Conservation (phyloP, 2,888 invertebrate species). For the Eudasyphora cyanicolor region DNA sequence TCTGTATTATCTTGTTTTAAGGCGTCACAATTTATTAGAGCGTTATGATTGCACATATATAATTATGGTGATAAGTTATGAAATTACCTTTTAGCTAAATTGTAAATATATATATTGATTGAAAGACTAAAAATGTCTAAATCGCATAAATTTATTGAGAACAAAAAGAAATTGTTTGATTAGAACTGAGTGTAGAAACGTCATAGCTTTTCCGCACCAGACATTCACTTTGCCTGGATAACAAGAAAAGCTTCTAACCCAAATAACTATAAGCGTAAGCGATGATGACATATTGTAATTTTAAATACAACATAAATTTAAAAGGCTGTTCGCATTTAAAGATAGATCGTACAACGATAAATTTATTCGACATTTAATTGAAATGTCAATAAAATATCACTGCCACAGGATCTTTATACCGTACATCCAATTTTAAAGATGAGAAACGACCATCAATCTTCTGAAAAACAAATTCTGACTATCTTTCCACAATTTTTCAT, state of each 20-base stretch:
- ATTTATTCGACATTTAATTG: too few relatives aligned
- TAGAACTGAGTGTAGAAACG: background rate
- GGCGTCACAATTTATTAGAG: conserved; percentile 74
- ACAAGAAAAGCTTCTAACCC: background rate
- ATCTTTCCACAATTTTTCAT: too few relatives aligned
- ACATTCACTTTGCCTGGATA: conserved; percentile 24
- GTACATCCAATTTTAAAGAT: too few relatives aligned
- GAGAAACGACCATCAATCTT: too few relatives aligned
- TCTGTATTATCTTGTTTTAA: conserved; percentile 61
- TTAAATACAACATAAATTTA: too few relatives aligned
- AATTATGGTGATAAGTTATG: conserved; percentile 66
- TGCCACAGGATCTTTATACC: too few relatives aligned
- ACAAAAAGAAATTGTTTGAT: conserved; percentile 54
- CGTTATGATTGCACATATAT: conserved; percentile 69
- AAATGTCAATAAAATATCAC: too few relatives aligned
- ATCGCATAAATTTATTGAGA: conserved; percentile 55
- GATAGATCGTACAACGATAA: too few relatives aligned
- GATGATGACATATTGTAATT: too few relatives aligned
- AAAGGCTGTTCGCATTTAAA: too few relatives aligned
- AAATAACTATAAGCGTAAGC: too few relatives aligned
- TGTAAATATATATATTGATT: conserved; percentile 43
- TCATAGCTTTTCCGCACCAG: background rate
- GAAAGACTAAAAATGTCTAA: conserved; percentile 44
- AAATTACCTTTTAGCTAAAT: conserved; percentile 62
- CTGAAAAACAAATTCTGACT: too few relatives aligned